phyloP scores from a whole-genome alignment of 2,113 vertebrate species.

The Apeltes quadracus region DNA sequence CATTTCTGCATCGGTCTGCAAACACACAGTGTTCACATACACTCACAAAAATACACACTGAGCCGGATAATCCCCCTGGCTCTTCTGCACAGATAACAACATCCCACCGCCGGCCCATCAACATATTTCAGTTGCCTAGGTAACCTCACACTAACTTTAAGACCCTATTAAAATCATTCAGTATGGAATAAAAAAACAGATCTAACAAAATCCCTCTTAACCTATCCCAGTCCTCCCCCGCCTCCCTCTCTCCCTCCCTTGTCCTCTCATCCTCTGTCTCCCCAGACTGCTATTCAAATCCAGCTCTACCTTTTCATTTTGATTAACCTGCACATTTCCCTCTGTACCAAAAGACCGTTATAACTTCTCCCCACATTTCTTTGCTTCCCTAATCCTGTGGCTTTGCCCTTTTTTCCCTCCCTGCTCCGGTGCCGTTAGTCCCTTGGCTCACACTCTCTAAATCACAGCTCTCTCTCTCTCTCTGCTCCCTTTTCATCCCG shows the following conservation, averaged over 20 bases:
- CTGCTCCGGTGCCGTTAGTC: conserved; percentile 18
- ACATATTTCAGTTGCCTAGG: conserved; percentile 66
- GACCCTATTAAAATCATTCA: conserved; percentile 69
- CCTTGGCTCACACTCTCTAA: conserved; percentile 37
- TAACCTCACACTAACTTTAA: conserved; percentile 71
- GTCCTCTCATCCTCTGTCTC: conserved; percentile 40
- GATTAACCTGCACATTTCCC: conserved; percentile 47
- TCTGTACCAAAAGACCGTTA: conserved; percentile 42
- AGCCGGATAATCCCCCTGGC: conserved; percentile 39
- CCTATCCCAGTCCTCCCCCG: conserved; percentile 53
- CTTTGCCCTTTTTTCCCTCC: conserved; percentile 18
- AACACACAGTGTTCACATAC: not conserved
- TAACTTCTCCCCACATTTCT: conserved; percentile 47
- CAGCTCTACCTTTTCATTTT: conserved; percentile 57
- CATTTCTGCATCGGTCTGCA: not conserved
- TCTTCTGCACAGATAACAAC: conserved; percentile 40
- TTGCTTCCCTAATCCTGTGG: conserved; percentile 44
- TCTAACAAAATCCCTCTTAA: conserved; percentile 73
- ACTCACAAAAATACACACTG: conserved; percentile 3
- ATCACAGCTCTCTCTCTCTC: conserved; percentile 36
- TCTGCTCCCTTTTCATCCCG: conserved; percentile 53
- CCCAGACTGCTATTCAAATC: conserved; percentile 55
- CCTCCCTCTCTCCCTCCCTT: not conserved
- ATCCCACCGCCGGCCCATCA: conserved; percentile 40
- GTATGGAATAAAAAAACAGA: conserved; percentile 59